Conservation (phyloP, 2,797 vertebrate species). For the Philypnodon macrostomus region DNA sequence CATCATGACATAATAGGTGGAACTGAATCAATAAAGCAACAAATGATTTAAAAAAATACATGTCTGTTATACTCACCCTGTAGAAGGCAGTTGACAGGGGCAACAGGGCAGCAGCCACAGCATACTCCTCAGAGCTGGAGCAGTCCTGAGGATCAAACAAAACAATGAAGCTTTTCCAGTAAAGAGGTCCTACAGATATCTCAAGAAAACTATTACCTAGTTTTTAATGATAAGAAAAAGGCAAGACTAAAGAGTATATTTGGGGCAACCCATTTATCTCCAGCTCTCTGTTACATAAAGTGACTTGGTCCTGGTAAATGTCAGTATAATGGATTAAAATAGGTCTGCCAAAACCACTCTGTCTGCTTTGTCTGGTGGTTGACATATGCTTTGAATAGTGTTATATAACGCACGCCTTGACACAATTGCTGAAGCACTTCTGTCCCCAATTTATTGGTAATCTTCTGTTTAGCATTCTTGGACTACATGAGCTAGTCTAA, state of each 20-base stretch:
- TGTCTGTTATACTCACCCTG: slow-evolving; percentile 82
- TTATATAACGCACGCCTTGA: slow-evolving; percentile 69
- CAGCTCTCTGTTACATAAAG: slow-evolving; percentile 44
- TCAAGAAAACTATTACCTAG: no score
- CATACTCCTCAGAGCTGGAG: slow-evolving; percentile 93
- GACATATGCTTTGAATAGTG: slow-evolving; percentile 74
- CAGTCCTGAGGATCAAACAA: slow-evolving; percentile 87
- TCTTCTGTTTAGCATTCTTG: slow-evolving; percentile 54
- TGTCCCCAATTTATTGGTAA: slow-evolving; percentile 51
- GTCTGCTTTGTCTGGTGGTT: slow-evolving; percentile 11
- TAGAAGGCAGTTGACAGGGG: slow-evolving; percentile 95
- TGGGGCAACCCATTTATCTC: slow-evolving; percentile 22
- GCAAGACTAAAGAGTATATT: background rate
- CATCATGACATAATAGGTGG: no score
- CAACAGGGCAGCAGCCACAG: slow-evolving; percentile 88
- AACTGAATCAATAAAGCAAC: no score
- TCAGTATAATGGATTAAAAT: slow-evolving; percentile 26
- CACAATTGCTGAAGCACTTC: slow-evolving; percentile 45
- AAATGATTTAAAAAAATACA: no score
- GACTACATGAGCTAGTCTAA: slow-evolving; percentile 34
- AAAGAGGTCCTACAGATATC: no score
- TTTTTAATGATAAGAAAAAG: no score
- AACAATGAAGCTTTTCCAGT: background rate
- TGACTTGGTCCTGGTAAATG: slow-evolving; percentile 22
- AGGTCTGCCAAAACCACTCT: slow-evolving; percentile 33